Evolutionary conservation across 2,888 invertebrate genomes (phyloP), one percentile per base, ranked within the genome.

Genomic region (Pandemis cinnamomeana): DNA sequence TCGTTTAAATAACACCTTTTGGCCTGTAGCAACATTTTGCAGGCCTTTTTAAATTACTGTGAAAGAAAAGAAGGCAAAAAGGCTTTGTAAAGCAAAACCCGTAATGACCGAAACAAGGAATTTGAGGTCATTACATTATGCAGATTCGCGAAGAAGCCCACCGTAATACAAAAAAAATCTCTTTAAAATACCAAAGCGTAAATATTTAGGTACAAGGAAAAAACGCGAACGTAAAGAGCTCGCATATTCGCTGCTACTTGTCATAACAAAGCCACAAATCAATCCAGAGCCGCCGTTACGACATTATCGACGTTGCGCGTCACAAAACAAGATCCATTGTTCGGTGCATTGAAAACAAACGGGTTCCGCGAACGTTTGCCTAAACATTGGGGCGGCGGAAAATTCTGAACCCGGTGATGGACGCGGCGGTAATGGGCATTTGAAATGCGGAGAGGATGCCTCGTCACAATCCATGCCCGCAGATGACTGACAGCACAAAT

Each of bases 271-370:
- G 36, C 27, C 73, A 36, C 64, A 70, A 73, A 73, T 61, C 73
- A 70, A 73, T 73, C 60, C 60, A 51, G 60, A 66, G 55, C 69
- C 41, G 67, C 42, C 67, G 75, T 74, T 69, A 72, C 72, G 53
- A 69, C 72, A 76, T 71, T 71, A 72, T 71, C 67, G 67, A 63
- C 77, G 71, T 68, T 76, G 71, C 62, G 60, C 10, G 69, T 62
- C 60, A 42, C 53, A 72, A 67, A 78, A 77, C 78, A 78, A 78
- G 76, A 74, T 60, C 55, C 66, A 77, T 77, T 78, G 78, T 76
- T 75, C 76, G 66, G 53, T 71, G 72, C 51, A 58, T 53, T 71
- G 53, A 71, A 67, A 71, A 69, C 60, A 20, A 62, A 67, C 71
- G 72, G 46, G 58, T 77, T 71, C 75, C 69, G 36, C 67, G 78